Evolutionary conservation across 2,888 invertebrate species (phyloP).

Genomic region (Athetis lepigone): DNA sequence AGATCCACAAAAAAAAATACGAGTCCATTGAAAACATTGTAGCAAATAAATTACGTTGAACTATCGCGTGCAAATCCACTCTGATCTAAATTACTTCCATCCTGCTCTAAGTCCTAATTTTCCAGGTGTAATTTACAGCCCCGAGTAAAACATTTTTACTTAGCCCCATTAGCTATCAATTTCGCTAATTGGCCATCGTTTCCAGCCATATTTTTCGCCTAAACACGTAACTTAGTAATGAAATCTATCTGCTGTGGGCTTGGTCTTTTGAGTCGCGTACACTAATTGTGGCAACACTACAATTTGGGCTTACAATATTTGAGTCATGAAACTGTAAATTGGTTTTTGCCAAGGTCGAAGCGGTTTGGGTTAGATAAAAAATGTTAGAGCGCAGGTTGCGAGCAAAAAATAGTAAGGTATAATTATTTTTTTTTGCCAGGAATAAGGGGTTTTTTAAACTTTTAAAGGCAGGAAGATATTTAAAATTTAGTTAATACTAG

Average conservation of each 20-base stretch:
- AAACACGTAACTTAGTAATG: constrained; percentile 55
- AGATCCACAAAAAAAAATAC: constrained; percentile 23
- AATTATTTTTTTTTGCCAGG: constrained; percentile 27
- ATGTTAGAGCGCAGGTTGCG: not conserved
- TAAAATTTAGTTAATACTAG: too few species aligned
- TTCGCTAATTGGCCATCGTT: constrained; percentile 69
- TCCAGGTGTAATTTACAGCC: constrained; percentile 66
- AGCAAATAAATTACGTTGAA: constrained; percentile 64
- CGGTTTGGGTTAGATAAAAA: constrained; percentile 16
- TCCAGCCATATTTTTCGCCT: constrained; percentile 52
- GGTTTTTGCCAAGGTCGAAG: constrained; percentile 40
- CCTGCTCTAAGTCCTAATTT: constrained; percentile 69
- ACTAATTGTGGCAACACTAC: constrained; percentile 46
- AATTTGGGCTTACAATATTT: constrained; percentile 31
- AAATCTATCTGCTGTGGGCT: constrained; percentile 48
- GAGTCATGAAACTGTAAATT: constrained; percentile 37
- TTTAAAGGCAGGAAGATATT: too few species aligned
- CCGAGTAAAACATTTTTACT: constrained; percentile 55
- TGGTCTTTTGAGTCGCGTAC: constrained; percentile 48
- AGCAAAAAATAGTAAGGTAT: constrained; percentile 25
- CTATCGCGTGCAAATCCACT: constrained; percentile 73
- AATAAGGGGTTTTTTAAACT: not conserved
- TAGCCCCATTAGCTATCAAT: constrained; percentile 72
- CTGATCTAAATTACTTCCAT: constrained; percentile 67
- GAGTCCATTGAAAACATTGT: constrained; percentile 39